Evolutionary conservation across 2,797 vertebrate species (phyloP).

Genomic region (Phyllotis vaccarum): DNA sequence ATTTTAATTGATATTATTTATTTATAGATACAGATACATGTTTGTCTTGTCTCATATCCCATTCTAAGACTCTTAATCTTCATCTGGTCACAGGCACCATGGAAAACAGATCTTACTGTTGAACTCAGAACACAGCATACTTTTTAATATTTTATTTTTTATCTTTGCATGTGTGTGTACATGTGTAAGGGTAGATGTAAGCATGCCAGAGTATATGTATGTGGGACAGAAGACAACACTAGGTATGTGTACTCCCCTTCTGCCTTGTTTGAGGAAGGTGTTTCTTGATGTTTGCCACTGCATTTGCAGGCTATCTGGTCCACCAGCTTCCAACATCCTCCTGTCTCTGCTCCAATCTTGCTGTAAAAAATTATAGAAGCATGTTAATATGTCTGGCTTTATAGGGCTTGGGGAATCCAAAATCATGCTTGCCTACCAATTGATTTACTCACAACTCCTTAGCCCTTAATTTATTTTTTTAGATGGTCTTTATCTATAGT

Average conservation of each 20-base stretch:
- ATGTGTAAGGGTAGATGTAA: no score
- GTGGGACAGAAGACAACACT: background rate
- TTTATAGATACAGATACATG: background rate
- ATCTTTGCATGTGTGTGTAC: background rate
- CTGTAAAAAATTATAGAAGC: background rate
- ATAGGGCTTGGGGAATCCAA: background rate
- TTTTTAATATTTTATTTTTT: background rate
- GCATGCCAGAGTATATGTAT: no score
- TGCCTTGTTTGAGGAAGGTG: background rate
- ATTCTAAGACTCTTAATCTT: background rate
- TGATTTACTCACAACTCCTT: background rate
- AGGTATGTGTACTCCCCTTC: background rate
- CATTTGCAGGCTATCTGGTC: background rate
- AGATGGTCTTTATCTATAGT: background rate
- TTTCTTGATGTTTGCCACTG: background rate
- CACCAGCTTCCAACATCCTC: background rate
- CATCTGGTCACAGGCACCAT: no score
- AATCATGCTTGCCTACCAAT: no score
- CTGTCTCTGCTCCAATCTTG: no score
- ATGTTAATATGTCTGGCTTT: background rate
- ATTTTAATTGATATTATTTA: background rate
- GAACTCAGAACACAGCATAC: no score
- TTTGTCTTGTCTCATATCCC: background rate
- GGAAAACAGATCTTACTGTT: background rate
- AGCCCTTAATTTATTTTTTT: background rate